Conservation (phyloP, 2,797 vertebrate species). For the Peromyscus aztecus region DNA sequence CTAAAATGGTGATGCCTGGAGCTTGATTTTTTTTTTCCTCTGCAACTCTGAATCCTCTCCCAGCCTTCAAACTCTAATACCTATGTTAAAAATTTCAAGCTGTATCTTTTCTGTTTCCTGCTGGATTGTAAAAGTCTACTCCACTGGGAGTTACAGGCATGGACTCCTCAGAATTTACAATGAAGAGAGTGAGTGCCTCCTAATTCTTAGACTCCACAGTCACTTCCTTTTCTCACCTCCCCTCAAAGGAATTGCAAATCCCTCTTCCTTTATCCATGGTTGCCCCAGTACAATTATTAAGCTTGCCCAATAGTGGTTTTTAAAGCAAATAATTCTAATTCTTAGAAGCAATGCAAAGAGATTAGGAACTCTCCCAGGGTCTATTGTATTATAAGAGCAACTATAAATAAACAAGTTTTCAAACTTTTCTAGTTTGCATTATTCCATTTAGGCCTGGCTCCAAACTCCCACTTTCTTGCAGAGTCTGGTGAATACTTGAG, state of each 20-base stretch:
- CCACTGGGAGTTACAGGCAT: not conserved
- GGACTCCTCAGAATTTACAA: not conserved
- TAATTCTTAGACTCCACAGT: not conserved
- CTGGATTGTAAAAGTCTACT: not conserved
- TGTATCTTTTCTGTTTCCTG: not conserved
- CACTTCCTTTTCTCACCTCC: not conserved
- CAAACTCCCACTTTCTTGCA: not conserved
- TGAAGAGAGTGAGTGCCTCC: not conserved
- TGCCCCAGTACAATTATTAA: not conserved
- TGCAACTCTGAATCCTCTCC: not conserved
- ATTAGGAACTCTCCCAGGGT: not conserved
- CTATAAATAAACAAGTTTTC: conserved; percentile 30
- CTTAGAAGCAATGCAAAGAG: conserved; percentile 5
- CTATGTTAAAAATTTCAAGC: not conserved
- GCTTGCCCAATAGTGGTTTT: not conserved
- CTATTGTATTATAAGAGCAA: not conserved
- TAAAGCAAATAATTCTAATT: conserved; percentile 22
- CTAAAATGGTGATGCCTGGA: not conserved
- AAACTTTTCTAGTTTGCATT: not conserved
- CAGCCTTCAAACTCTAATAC: not conserved
- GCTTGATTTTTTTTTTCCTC: not conserved
- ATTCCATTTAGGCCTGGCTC: not conserved
- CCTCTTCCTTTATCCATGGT: not conserved
- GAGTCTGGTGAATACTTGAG: not conserved
- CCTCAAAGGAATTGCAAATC: not conserved